Percentiles rank a stretch among this genome's conserved stretches.
Evolutionary conservation across 1,140 invertebrate species (phyloP).

Genomic region (Meloidogyne exigua): DNA sequence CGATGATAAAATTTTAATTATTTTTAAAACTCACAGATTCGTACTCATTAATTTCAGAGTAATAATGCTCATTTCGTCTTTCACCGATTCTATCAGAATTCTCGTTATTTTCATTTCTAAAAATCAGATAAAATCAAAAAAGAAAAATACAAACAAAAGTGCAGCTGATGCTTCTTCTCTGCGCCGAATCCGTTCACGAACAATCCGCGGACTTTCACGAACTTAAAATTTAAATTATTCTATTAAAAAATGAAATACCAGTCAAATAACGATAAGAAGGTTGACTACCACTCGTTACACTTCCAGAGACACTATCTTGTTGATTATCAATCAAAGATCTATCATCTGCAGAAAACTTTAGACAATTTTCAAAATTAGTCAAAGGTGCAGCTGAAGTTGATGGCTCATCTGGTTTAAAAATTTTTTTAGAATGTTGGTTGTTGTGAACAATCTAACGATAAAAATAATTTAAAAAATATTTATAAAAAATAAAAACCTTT

Average conservation of each 20-base stretch:
- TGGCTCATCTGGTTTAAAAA: background rate
- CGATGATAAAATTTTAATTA: background rate
- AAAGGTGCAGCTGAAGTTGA: background rate
- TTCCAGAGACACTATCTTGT: background rate
- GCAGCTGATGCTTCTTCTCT: background rate
- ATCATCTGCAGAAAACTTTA: background rate
- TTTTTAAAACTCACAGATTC: background rate
- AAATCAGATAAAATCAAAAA: background rate
- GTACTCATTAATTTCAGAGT: background rate
- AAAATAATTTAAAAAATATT: background rate
- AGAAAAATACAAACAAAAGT: background rate
- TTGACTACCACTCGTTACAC: background rate
- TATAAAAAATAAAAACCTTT: background rate
- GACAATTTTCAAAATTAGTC: background rate
- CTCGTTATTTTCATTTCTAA: background rate
- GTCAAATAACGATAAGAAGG: constrained; percentile 4
- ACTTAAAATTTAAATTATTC: background rate
- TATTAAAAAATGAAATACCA: background rate
- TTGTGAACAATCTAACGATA: background rate
- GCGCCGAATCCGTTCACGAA: background rate
- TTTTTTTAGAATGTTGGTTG: background rate
- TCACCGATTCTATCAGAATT: background rate
- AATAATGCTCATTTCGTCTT: background rate
- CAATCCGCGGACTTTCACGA: background rate
- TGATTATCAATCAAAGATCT: background rate